Evolutionary conservation across 2,797 vertebrate genomes (phyloP).

Genomic region (Pygocentrus nattereri): DNA sequence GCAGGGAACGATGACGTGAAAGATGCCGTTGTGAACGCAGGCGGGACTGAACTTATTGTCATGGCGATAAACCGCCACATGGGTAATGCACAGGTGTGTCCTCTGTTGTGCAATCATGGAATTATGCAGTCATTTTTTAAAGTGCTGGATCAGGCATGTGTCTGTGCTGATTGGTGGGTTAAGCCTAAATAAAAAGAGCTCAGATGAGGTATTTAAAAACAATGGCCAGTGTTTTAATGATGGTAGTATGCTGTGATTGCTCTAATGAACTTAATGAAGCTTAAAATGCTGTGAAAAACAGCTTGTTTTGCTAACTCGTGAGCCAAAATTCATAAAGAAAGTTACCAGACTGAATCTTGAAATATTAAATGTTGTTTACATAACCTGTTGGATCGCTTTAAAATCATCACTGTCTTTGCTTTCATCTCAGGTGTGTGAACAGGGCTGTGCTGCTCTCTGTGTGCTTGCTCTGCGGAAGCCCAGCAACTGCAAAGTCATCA

Average conservation of each 20-base stretch:
- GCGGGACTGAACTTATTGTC: slow-evolving; percentile 88
- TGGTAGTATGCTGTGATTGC: too few species aligned
- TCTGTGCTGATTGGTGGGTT: neutral
- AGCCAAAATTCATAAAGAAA: too few species aligned
- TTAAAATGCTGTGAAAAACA: too few species aligned
- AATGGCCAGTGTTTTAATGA: too few species aligned
- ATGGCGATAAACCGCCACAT: slow-evolving; percentile 89
- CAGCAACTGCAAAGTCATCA: slow-evolving; percentile 88
- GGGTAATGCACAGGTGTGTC: slow-evolving; percentile 82
- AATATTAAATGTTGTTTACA: too few species aligned
- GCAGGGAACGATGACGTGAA: slow-evolving; percentile 96
- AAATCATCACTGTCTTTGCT: neutral
- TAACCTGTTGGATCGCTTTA: neutral
- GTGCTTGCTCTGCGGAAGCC: slow-evolving; percentile 92
- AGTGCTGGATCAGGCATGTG: neutral
- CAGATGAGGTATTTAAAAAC: too few species aligned
- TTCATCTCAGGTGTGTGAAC: slow-evolving; percentile 88
- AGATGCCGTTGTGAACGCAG: slow-evolving; percentile 86
- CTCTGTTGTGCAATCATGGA: neutral
- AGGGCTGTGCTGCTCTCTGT: slow-evolving; percentile 89
- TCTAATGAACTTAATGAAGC: too few species aligned
- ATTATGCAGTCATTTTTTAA: neutral
- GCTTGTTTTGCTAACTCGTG: too few species aligned
- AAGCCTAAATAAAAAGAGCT: neutral
- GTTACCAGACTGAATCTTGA: too few species aligned